Evolutionary conservation across 2,113 vertebrate genomes (phyloP), one percentile per base, ranked within the genome.

Genomic region (Otolemur garnettii): DNA sequence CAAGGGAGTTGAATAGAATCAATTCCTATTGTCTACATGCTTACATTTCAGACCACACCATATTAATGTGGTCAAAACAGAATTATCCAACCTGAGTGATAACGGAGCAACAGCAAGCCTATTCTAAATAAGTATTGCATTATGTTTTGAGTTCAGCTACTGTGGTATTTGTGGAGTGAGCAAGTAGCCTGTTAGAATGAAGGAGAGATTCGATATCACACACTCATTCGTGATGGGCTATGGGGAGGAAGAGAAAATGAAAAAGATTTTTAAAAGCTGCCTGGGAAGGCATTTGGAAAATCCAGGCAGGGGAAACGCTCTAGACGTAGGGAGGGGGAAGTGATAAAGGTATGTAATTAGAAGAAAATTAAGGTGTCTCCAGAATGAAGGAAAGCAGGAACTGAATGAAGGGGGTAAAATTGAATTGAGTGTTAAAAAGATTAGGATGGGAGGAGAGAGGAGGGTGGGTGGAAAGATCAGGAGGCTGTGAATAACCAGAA

Each of bases 341-440:
- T 19, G 28, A 21, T 2, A 57, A 87, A 64, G 21, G 50, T 33
- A n/a, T 84, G 83, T 71, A 81, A 95, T 87, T 87, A 90, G 90
- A 82, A 93, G 92, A 79, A 97, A 95, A 95, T 81, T 33, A 84
- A 80, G 42, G 38, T 81, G 55, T 97, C 87, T 93, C 84, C 90
- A 87, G 75, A 81, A 93, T 50, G 85, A 93, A 91, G 85, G 85
- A 78, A 72, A 78, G 69, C 91, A 83, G 91, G n/a, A 89, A 94
- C 38, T 80, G 74, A 95, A 93, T 33, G 94, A 96, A 94, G 60
- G 77, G 71, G 5, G 0, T 87, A 91, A 97, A 91, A 93, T 64
- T n/a, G 80, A 93, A 82, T 24, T 94, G 92, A 91, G 42, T 38
- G 64, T 60, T 86, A 87, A 79, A 77, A 55, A 91, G 75, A 93